Conservation (phyloP, 2,888 invertebrate genomes). For the Nowickia ferox region DNA sequence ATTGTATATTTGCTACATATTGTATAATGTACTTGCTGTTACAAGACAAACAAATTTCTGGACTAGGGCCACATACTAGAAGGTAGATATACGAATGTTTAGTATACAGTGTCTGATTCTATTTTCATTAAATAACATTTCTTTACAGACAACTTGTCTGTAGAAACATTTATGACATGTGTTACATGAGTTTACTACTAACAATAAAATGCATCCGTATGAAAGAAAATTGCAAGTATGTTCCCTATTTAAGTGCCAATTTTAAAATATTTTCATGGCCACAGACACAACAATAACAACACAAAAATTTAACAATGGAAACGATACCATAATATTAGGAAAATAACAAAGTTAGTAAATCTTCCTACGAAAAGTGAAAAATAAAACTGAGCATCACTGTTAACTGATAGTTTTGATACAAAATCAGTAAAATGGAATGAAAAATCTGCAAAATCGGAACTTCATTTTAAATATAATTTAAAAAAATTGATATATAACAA, state of each 20-base stretch:
- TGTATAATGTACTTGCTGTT: not conserved
- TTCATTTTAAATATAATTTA: no score
- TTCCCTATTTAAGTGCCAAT: constrained; percentile 61
- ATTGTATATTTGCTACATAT: not conserved
- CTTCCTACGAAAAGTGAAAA: constrained; percentile 35
- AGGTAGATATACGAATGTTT: not conserved
- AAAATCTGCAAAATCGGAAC: no score
- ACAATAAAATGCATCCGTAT: constrained; percentile 19
- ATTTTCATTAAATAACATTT: constrained; percentile 35
- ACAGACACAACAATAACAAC: constrained; percentile 43
- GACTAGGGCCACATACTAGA: not conserved
- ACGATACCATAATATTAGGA: constrained; percentile 24
- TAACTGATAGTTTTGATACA: no score
- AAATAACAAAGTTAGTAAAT: constrained; percentile 46
- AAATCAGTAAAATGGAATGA: no score
- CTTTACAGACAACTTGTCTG: constrained; percentile 54
- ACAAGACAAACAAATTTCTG: constrained; percentile 7
- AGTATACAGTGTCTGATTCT: constrained; percentile 37
- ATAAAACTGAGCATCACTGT: not conserved
- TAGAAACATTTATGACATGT: constrained; percentile 69
- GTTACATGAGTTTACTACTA: constrained; percentile 56
- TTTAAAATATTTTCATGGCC: constrained; percentile 68
- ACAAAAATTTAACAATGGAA: constrained; percentile 27
- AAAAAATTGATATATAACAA: no score
- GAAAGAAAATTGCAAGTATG: constrained; percentile 32